Conservation (phyloP, 2,888 invertebrate genomes). For the Caradrina kadenii region DNA sequence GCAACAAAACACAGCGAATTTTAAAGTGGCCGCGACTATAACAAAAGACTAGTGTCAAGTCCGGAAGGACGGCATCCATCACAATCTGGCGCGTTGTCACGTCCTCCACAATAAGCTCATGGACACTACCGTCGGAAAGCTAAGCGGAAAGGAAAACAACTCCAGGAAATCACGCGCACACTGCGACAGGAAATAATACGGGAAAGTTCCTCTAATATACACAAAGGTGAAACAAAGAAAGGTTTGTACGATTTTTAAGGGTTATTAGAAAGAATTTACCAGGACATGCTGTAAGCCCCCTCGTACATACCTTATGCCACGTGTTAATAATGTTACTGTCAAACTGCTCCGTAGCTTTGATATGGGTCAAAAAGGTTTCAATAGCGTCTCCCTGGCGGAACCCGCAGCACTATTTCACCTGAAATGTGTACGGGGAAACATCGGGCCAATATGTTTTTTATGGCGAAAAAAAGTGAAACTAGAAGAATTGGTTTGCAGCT, state of each 20-base stretch:
- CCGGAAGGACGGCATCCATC: slow-evolving; percentile 65
- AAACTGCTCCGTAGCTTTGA: slow-evolving; percentile 80
- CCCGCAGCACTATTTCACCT: slow-evolving; percentile 76
- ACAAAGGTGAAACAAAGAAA: slow-evolving; percentile 68
- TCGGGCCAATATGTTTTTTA: slow-evolving; percentile 76
- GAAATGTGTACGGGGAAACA: slow-evolving; percentile 71
- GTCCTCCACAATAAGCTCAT: slow-evolving; percentile 58
- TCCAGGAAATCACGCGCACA: slow-evolving; percentile 61
- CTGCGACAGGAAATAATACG: slow-evolving; percentile 50
- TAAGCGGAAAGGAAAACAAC: slow-evolving; percentile 61
- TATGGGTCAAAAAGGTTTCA: slow-evolving; percentile 83
- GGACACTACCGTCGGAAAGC: slow-evolving; percentile 46
- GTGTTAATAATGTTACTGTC: slow-evolving; percentile 87
- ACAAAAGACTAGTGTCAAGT: slow-evolving; percentile 63
- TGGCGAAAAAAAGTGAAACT: slow-evolving; percentile 67
- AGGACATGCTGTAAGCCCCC: slow-evolving; percentile 68
- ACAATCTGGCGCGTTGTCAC: slow-evolving; percentile 63
- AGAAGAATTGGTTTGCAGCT: slow-evolving; percentile 66
- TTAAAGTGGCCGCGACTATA: slow-evolving; percentile 59
- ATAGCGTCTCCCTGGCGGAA: slow-evolving; percentile 72
- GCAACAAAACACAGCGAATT: slow-evolving; percentile 56
- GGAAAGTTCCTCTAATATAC: slow-evolving; percentile 49
- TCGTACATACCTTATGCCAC: slow-evolving; percentile 72
- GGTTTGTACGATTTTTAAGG: slow-evolving; percentile 74
- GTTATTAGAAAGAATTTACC: slow-evolving; percentile 75